Evolutionary conservation across 2,797 vertebrate species (phyloP).

Genomic region (Gymnocypris eckloni): DNA sequence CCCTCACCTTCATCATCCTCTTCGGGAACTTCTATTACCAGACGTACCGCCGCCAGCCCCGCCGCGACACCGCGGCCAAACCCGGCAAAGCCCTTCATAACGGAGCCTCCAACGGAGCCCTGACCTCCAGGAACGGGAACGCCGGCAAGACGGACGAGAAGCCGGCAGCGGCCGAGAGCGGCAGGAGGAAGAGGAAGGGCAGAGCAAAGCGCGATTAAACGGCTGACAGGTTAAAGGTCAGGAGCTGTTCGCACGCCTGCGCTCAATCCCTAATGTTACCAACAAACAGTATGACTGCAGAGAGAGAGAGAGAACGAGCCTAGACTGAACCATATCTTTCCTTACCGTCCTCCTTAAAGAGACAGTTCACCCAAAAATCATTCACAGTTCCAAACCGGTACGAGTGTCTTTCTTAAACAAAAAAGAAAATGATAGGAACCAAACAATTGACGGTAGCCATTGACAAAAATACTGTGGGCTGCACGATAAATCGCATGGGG

Average conservation of each 20-base stretch:
- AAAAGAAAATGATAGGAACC: neutral
- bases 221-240: slow-evolving; percentile 12
- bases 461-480: neutral
- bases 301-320: neutral
- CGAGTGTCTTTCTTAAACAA: neutral
- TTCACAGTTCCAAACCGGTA: neutral
- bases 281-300: slow-evolving; percentile 13
- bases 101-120: slow-evolving; percentile 86
- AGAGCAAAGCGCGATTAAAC: slow-evolving; percentile 93
- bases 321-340: neutral
- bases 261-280: neutral
- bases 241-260: neutral
- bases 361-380: neutral
- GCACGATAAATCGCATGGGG: too few species aligned
- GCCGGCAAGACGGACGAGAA: slow-evolving; percentile 85
- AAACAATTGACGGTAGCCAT: too few species aligned
- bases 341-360: neutral
- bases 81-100: slow-evolving; percentile 84
- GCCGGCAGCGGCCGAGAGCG: slow-evolving; percentile 80
- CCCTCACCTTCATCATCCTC: slow-evolving; percentile 94
- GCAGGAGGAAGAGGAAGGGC: slow-evolving; percentile 92
- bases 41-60: slow-evolving; percentile 91
- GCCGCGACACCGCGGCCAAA: slow-evolving; percentile 79
- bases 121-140: slow-evolving; percentile 76
- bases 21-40: slow-evolving; percentile 99